Conservation (phyloP, 2,888 invertebrate genomes). For the Fragum whitleyi region DNA sequence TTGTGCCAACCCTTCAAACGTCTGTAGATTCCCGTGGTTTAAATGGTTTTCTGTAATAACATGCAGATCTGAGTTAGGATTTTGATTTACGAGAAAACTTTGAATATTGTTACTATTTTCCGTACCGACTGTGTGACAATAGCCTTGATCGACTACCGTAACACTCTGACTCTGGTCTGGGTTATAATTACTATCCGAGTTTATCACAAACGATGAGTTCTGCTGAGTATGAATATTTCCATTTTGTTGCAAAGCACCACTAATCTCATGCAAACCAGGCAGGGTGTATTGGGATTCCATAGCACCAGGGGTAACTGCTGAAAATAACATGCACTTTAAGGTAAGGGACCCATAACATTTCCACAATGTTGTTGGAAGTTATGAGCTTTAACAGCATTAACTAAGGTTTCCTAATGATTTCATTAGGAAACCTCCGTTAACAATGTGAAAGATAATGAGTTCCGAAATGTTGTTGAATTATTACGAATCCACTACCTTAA, state of each 20-base stretch:
- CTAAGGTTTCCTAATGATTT: no score
- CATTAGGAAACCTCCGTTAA: no score
- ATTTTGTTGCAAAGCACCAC: slow-evolving; percentile 14
- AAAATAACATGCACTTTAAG: background rate
- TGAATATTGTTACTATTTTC: slow-evolving; percentile 13
- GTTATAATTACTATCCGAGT: slow-evolving; percentile 3
- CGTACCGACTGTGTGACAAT: background rate
- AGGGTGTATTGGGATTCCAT: slow-evolving; percentile 15
- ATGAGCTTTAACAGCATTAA: no score
- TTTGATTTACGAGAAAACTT: slow-evolving; percentile 17
- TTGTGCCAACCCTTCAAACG: slow-evolving; percentile 42
- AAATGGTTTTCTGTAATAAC: slow-evolving; percentile 12
- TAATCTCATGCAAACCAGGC: background rate
- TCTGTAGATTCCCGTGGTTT: slow-evolving; percentile 6
- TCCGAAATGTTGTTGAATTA: no score
- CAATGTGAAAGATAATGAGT: no score
- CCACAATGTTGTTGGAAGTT: no score
- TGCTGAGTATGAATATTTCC: slow-evolving; percentile 9
- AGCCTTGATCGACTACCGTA: slow-evolving; percentile 4
- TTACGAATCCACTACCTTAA: no score
- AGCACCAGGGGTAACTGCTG: background rate
- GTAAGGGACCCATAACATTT: no score
- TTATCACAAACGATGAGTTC: background rate
- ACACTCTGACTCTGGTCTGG: background rate
- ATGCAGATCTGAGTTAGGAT: slow-evolving; percentile 23